Percentiles rank a stretch among this genome's conserved stretches.
These are phyloP conservation scores for Tubulanus polymorphus DNA, from an alignment of 2,888 invertebrate species.

Conservation along the genomic window DNA sequence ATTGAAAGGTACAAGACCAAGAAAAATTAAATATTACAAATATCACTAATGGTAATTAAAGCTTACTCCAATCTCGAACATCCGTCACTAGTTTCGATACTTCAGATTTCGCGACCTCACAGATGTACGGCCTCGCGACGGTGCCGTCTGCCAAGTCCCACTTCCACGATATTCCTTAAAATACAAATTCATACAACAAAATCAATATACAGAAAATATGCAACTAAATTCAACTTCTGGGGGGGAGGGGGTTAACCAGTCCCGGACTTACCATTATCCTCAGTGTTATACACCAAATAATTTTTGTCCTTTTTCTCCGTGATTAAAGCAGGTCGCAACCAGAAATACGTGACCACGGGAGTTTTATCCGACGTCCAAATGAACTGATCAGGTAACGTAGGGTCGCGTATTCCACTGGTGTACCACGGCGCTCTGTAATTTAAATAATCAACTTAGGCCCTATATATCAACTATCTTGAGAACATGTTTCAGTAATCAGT, in stretches of 20 bases:
- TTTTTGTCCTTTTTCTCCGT: conserved; percentile 5
- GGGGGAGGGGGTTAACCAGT: too few species aligned
- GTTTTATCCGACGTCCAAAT: conserved; percentile 17
- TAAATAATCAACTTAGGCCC: too few species aligned
- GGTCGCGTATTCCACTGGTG: conserved; percentile 21
- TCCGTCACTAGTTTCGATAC: conserved; percentile 30
- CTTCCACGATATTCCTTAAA: conserved; percentile 25
- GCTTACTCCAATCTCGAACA: conserved; percentile 33
- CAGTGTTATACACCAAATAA: conserved; percentile 16
- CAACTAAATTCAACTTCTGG: too few species aligned
- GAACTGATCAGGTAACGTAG: conserved; percentile 4
- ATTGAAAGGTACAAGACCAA: too few species aligned
- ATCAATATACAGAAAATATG: neutral
- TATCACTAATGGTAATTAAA: too few species aligned
- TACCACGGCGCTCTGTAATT: too few species aligned
- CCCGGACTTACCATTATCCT: conserved; percentile 12
- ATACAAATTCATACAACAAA: neutral
- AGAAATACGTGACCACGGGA: conserved; percentile 1
- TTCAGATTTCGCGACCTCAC: conserved; percentile 33
- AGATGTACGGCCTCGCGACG: conserved; percentile 31
- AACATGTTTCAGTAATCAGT: too few species aligned
- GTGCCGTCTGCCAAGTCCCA: conserved; percentile 26
- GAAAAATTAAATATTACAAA: too few species aligned
- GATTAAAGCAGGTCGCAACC: conserved; percentile 19
- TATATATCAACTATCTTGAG: too few species aligned